These are phyloP conservation scores for Zaprionus africanus DNA, from an alignment of 1,140 invertebrate species.

Conservation along the genomic window DNA sequence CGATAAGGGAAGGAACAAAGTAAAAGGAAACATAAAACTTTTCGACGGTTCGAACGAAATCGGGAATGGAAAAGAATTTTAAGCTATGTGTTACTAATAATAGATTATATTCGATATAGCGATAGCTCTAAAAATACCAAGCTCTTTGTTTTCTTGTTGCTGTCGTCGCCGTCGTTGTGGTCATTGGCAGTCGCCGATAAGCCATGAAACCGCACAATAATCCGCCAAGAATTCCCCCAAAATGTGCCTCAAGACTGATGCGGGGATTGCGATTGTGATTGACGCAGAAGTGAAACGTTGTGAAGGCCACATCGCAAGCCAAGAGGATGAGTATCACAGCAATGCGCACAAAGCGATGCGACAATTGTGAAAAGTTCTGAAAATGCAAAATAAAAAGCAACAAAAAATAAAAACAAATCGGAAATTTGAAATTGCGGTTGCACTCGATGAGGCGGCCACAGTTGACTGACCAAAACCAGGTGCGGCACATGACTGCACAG, in stretches of 20 bases:
- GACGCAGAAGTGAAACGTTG: slow-evolving; percentile 73
- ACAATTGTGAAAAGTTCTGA: slow-evolving; percentile 87
- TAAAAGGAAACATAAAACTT: background rate
- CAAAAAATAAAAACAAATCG: slow-evolving; percentile 35
- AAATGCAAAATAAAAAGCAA: slow-evolving; percentile 52
- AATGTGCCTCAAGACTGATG: slow-evolving; percentile 91
- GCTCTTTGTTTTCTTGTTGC: background rate
- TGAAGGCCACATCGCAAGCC: slow-evolving; percentile 86
- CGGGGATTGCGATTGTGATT: slow-evolving; percentile 85
- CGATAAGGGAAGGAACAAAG: background rate
- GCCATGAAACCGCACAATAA: slow-evolving; percentile 91
- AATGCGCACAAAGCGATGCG: slow-evolving; percentile 86
- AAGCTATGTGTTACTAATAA: slow-evolving; percentile 8
- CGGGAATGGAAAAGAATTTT: slow-evolving; percentile 18
- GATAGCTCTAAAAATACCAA: slow-evolving; percentile 9
- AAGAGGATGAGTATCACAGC: slow-evolving; percentile 87
- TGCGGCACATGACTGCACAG: slow-evolving; percentile 96
- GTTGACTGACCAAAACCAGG: slow-evolving; percentile 90
- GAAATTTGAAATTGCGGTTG: slow-evolving; percentile 63
- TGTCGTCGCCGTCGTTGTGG: background rate
- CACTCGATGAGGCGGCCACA: slow-evolving; percentile 38
- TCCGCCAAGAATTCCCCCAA: slow-evolving; percentile 91
- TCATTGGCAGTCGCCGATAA: slow-evolving; percentile 84
- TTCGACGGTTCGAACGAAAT: slow-evolving; percentile 29
- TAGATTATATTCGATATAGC: slow-evolving; percentile 4